Conservation (phyloP, 2,113 vertebrate species). For the Addax nasomaculatus region DNA sequence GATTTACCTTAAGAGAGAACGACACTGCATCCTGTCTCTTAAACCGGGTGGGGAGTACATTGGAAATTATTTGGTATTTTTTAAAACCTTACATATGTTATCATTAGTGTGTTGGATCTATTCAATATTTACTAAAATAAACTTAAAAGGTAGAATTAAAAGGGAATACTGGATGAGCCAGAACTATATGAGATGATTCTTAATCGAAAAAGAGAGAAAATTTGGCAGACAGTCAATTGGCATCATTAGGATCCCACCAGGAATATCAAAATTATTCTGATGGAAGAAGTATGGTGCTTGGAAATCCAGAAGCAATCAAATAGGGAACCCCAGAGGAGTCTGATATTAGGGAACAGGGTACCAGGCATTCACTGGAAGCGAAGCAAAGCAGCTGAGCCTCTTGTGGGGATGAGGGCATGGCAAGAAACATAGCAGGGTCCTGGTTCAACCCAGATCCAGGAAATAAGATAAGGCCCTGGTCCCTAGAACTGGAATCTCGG, state of each 20-base stretch:
- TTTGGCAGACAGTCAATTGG: background rate
- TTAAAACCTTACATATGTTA: background rate
- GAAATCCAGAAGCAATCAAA: background rate
- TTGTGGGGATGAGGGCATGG: background rate
- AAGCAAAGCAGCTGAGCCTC: background rate
- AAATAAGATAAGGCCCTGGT: background rate
- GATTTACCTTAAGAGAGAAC: background rate
- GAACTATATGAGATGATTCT: background rate
- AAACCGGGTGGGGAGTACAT: background rate
- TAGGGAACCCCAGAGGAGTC: background rate
- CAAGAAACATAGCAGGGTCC: background rate
- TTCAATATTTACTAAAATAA: slow-evolving; percentile 14
- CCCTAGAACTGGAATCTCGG: background rate
- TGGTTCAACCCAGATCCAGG: background rate
- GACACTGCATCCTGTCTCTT: background rate
- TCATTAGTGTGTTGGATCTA: background rate
- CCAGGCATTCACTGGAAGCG: background rate
- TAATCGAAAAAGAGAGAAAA: background rate
- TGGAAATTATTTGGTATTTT: background rate
- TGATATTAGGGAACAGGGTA: background rate
- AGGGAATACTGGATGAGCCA: background rate
- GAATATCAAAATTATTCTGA: background rate
- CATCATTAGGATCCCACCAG: background rate
- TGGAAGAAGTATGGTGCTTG: background rate
- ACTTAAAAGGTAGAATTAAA: background rate